Base-by-base conservation (phyloP, 2,888 invertebrate genomes). In the Phytoseiulus persimilis region DNA sequence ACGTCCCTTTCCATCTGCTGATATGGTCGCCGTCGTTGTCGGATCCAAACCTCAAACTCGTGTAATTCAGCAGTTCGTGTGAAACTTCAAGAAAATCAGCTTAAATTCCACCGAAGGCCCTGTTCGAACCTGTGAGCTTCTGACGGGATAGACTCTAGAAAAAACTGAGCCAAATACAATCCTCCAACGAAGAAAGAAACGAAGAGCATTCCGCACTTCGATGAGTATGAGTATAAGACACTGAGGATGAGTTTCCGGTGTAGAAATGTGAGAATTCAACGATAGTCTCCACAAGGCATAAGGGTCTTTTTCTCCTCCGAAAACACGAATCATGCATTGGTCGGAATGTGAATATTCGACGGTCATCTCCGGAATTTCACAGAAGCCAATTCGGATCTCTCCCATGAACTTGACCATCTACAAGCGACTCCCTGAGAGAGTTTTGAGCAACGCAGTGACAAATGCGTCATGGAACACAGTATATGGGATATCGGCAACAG, bases 101-200 rank as follows among this genome's bases (percentile, higher is more conserved):
- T 87, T 45, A 23, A 33, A 45, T 87, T 87, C 87, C 87, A 87
- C 87, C 87, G 33, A 87, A 87, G n/a, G 32, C 87, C 87, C 87
- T 87, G 87, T 87, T 65, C 87, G 87, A 87, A 87, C 87, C 87
- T 87, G 87, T 87, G 87, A 87, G 87, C 87, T 87, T 87, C 39
- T 45, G 33, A 87, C 87, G 87, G 87, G 87, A 87, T 32, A 87
- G 87, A 87, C 87, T 87, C 87, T 87, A 87, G n/a, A 87, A 33
- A 28, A 33, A 39, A 87, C 32, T n/a, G 45, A 87, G 28, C 31
- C 32, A 87, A 87, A 87, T 28, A 33, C 39, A 87, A 28, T 14
- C 33, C 23, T 32, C 33, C n/a, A 87, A 32, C 31, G n/a, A 32
- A 33, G 18, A 0, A 33, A 87, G 33, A 33, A 87, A 32, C 3